Base-by-base conservation (phyloP, 2,797 vertebrate species). In the Fringilla coelebs region DNA sequence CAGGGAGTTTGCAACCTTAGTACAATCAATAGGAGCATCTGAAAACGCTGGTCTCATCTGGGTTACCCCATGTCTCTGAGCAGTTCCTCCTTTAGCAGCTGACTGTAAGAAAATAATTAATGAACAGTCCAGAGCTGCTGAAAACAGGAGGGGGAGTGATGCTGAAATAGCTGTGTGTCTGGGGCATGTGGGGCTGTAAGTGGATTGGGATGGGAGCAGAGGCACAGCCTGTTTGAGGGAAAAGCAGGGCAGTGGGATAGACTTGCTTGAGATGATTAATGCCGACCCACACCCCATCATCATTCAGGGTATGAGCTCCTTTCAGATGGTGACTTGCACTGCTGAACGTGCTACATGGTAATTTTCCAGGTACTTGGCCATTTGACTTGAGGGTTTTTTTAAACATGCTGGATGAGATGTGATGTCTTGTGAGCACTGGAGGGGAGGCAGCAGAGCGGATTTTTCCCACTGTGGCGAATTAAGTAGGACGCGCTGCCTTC, bases 281-380 rank as follows among this genome's bases (percentile, higher is more conserved):
- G 29, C 70, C 0, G 0, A 66, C 68, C 58, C 63, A 40, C 63
- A 21, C 22, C 9, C 76, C 58, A 21, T 2, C 75, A 34, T 25
- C 63, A 17, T 40, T 34, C 52, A 45, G 72, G 48, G 83, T 24
- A 43, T 1, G 32, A 88, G 34, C 6, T 85, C 65, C 14, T n/a
- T 55, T 70, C 4, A n/a, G 21, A 54, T 2, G 3, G 49, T 0
- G 5, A 19, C 43, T 48, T 32, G 52, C 0, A 0, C 68, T 55
- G 34, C 52, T 6, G 32, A 85, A 83, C 0, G 0, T 16, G 88
- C 3, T 1, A 22, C 10, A 10, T 77, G 73, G 38, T 86, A 32
- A 91, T 95, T 95, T 95, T 94, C 77, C 93, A 86, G 92, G 88
- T 91, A 13, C 83, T 91, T 26, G 17, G 55, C n/a, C 18, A 3